Conservation (phyloP, 2,113 vertebrate species). For the Chloropsis hardwickii region DNA sequence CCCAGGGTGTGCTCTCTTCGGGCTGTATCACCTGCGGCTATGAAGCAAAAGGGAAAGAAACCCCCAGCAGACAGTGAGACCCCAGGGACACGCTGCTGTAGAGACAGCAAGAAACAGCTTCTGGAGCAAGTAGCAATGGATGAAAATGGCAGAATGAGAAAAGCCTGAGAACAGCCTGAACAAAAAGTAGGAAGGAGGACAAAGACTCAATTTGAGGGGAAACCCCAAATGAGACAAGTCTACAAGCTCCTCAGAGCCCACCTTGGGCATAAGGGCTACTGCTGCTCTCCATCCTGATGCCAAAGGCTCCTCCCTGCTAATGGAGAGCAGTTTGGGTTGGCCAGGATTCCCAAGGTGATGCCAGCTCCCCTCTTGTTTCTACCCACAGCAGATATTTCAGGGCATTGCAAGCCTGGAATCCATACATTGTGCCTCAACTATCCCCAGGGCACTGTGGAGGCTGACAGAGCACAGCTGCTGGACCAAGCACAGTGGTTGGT, state of each 20-base stretch:
- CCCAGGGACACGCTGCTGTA: background rate
- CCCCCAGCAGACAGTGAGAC: background rate
- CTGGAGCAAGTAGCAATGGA: background rate
- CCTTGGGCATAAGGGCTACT: background rate
- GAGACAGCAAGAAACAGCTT: background rate
- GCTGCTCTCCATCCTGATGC: background rate
- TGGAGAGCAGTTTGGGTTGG: background rate
- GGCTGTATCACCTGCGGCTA: background rate
- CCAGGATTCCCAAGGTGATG: background rate
- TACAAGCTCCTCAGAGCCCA: background rate
- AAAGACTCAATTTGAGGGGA: background rate
- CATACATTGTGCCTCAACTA: background rate
- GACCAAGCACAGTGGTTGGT: background rate
- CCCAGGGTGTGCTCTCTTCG: background rate
- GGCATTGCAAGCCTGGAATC: background rate
- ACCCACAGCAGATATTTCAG: background rate
- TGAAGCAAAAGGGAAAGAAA: background rate
- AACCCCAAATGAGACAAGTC: background rate
- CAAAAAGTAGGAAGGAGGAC: background rate
- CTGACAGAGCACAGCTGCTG: background rate
- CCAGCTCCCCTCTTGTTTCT: background rate
- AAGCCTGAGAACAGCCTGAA: background rate
- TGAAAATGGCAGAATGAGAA: background rate
- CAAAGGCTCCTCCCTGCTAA: background rate
- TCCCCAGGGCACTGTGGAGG: background rate